Evolutionary conservation across 2,797 vertebrate genomes (phyloP).

Genomic region (Siniperca obscura): DNA sequence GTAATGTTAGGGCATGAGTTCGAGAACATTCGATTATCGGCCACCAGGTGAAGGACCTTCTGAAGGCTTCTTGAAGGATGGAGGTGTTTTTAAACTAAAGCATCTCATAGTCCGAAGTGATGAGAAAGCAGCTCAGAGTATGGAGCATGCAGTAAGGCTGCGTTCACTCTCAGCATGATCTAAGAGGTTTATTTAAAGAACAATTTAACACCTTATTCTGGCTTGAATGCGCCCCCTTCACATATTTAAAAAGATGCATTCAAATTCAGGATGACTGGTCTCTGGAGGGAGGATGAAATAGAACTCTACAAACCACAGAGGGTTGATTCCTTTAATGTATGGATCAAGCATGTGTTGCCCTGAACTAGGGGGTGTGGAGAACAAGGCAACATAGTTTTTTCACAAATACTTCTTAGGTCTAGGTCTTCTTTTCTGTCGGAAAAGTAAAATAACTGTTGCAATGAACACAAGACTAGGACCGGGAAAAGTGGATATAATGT

Average conservation of each 20-base stretch:
- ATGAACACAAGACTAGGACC: no score
- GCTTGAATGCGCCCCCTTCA: neutral
- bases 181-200: neutral
- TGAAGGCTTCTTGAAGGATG: conserved; percentile 31
- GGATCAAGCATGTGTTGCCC: neutral
- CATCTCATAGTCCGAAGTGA: neutral
- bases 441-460: neutral
- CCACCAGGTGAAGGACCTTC: conserved; percentile 56
- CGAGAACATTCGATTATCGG: conserved; percentile 55
- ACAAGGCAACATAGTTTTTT: neutral
- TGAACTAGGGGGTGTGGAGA: neutral
- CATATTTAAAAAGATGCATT: neutral
- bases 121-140: neutral
- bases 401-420: neutral
- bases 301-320: neutral
- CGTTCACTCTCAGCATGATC: neutral
- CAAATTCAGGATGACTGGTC: neutral
- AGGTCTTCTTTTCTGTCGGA: neutral
- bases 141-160: neutral
- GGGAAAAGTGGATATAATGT: no score
- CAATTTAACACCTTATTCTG: neutral
- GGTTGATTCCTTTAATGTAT: neutral
- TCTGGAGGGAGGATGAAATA: neutral
- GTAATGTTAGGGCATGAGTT: conserved; percentile 55
- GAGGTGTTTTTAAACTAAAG: conserved; percentile 27